phyloP scores from a whole-genome alignment of 2,888 invertebrate species.

The Seladonia tumulorum region DNA sequence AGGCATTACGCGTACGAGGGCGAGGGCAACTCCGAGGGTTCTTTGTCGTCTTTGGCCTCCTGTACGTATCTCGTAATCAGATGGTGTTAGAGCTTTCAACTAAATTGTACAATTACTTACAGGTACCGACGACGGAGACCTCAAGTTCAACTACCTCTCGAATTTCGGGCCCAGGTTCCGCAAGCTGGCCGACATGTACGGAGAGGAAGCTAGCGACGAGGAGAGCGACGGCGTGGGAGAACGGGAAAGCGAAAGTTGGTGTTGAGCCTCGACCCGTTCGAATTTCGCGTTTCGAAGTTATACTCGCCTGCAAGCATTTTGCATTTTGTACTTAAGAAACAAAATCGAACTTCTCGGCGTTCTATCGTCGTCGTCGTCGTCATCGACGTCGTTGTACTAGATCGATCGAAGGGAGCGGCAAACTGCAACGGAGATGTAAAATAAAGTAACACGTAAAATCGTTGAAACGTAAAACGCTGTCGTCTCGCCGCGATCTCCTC shows the following conservation, averaged over 20 bases:
- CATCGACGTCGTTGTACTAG: no score
- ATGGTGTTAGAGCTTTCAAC: background rate
- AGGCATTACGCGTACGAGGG: conserved; percentile 99
- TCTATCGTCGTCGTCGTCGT: background rate
- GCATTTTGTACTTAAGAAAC: conserved; percentile 12
- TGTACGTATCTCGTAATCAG: conserved; percentile 85
- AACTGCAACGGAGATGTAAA: background rate
- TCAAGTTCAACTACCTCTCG: conserved; percentile 97
- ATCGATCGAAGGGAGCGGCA: background rate
- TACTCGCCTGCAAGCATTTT: conserved; percentile 43
- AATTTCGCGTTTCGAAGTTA: background rate
- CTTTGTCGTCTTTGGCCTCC: conserved; percentile 95
- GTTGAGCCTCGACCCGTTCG: conserved; percentile 85
- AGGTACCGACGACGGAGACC: conserved; percentile 95
- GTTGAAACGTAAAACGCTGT: no score
- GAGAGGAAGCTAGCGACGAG: conserved; percentile 93
- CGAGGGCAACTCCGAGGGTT: conserved; percentile 95
- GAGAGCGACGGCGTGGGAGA: conserved; percentile 92
- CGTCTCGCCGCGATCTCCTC: no score
- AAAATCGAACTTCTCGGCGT: background rate
- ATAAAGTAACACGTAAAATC: no score
- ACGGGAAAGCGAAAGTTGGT: conserved; percentile 90
- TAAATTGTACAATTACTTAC: conserved; percentile 41
- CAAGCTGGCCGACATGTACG: conserved; percentile 97
- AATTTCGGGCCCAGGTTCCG: conserved; percentile 98